Conservation (phyloP, 2,113 vertebrate species). For the Montifringilla adamsi region DNA sequence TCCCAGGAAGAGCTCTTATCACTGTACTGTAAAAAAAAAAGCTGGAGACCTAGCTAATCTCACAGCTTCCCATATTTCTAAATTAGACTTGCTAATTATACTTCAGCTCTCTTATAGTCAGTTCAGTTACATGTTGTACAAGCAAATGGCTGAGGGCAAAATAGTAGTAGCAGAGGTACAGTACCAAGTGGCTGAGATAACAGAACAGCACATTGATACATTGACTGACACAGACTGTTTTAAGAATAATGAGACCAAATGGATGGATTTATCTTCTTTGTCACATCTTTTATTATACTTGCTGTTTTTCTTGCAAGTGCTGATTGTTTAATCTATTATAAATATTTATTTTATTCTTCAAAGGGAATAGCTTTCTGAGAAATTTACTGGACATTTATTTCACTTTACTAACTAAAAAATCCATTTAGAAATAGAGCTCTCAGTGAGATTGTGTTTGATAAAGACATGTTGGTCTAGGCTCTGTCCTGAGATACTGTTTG, state of each 20-base stretch:
- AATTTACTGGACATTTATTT: background rate
- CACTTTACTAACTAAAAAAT: background rate
- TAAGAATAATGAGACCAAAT: background rate
- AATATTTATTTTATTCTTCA: conserved; percentile 1
- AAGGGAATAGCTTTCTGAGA: background rate
- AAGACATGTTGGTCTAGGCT: background rate
- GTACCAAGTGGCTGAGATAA: background rate
- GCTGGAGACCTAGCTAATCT: background rate
- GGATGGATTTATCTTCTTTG: background rate
- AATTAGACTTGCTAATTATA: background rate
- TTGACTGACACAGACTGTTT: background rate
- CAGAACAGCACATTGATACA: background rate
- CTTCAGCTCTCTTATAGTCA: background rate
- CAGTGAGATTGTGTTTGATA: background rate
- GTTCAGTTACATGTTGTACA: background rate
- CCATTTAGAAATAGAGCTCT: background rate
- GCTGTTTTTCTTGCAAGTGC: background rate
- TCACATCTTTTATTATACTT: background rate
- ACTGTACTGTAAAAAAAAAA: background rate
- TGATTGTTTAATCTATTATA: conserved; percentile 7
- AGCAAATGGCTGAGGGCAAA: background rate
- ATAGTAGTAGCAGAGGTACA: background rate
- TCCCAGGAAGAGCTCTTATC: background rate
- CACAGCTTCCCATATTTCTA: background rate
- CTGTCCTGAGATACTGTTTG: background rate